Evolutionary conservation across 2,113 vertebrate species (phyloP).

Genomic region (Hoplias malabaricus): DNA sequence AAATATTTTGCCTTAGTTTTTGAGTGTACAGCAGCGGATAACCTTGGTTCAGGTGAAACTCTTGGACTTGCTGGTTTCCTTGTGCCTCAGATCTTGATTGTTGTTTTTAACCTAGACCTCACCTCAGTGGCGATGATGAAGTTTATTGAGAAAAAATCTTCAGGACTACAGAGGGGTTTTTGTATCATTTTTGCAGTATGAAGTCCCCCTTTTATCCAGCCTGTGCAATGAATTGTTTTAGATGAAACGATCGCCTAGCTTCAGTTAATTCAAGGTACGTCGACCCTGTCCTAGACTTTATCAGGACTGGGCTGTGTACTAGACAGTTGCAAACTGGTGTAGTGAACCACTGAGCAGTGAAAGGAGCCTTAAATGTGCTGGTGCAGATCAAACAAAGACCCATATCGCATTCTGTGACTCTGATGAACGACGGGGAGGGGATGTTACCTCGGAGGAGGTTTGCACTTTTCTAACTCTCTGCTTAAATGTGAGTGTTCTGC

Average conservation of each 20-base stretch:
- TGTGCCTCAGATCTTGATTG: conserved; percentile 56
- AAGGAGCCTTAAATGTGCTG: conserved; percentile 66
- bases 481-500: conserved; percentile 67
- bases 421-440: conserved; percentile 53
- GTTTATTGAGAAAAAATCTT: conserved; percentile 30
- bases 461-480: conserved; percentile 71
- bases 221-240: conserved; percentile 16
- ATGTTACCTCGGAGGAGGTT: conserved; percentile 62
- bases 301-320: conserved; percentile 4
- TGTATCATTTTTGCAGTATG: conserved; percentile 36
- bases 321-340: conserved; percentile 15
- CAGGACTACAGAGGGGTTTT: conserved; percentile 38
- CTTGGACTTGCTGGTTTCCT: conserved; percentile 47
- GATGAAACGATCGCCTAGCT: conserved; percentile 10
- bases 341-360: conserved; percentile 53
- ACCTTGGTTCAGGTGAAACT: conserved; percentile 36
- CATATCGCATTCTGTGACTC: conserved; percentile 58
- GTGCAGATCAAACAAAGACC: conserved; percentile 76
- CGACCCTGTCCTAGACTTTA: background rate
- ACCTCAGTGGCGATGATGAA: conserved; percentile 33
- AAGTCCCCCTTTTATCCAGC: conserved; percentile 37
- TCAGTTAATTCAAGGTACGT: conserved; percentile 25
- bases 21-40: conserved; percentile 35
- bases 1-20: conserved; percentile 55
- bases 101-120: conserved; percentile 43